phyloP scores from a whole-genome alignment of 2,113 vertebrate species.

The Perognathus longimembris region DNA sequence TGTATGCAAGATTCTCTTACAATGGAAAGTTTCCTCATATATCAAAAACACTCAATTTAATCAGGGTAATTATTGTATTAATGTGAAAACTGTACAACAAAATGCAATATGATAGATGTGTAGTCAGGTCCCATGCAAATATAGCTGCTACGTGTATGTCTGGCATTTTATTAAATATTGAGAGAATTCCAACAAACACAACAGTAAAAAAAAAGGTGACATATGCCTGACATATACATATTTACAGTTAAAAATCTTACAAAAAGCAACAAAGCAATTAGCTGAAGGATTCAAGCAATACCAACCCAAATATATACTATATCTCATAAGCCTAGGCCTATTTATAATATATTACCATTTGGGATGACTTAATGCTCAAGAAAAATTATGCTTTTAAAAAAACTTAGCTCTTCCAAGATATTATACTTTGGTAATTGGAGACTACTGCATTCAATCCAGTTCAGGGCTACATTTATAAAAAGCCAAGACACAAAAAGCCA shows the following conservation, averaged over 20 bases:
- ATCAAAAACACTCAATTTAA: slow-evolving; percentile 85
- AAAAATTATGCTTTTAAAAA: slow-evolving; percentile 73
- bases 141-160: slow-evolving; percentile 89
- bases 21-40: slow-evolving; percentile 81
- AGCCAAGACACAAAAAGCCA: slow-evolving; percentile 42
- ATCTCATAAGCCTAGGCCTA: slow-evolving; percentile 82
- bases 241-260: slow-evolving; percentile 85
- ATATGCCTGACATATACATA: slow-evolving; percentile 84
- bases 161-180: slow-evolving; percentile 85
- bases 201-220: slow-evolving; percentile 75
- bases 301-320: slow-evolving; percentile 84
- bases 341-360: slow-evolving; percentile 61
- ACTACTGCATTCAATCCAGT: slow-evolving; percentile 66
- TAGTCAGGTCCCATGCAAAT: slow-evolving; percentile 89
- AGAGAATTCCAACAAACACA: slow-evolving; percentile 86
- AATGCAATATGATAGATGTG: slow-evolving; percentile 83
- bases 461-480: slow-evolving; percentile 59
- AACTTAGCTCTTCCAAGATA: slow-evolving; percentile 72
- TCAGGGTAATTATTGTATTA: slow-evolving; percentile 82
- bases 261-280: slow-evolving; percentile 88
- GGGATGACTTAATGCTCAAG: slow-evolving; percentile 76
- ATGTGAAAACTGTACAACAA: slow-evolving; percentile 86
- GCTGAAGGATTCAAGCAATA: slow-evolving; percentile 89
- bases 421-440: slow-evolving; percentile 72
- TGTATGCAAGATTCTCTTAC: slow-evolving; percentile 84